phyloP scores from a whole-genome alignment of 2,113 vertebrate species.

The Donacobius atricapilla region DNA sequence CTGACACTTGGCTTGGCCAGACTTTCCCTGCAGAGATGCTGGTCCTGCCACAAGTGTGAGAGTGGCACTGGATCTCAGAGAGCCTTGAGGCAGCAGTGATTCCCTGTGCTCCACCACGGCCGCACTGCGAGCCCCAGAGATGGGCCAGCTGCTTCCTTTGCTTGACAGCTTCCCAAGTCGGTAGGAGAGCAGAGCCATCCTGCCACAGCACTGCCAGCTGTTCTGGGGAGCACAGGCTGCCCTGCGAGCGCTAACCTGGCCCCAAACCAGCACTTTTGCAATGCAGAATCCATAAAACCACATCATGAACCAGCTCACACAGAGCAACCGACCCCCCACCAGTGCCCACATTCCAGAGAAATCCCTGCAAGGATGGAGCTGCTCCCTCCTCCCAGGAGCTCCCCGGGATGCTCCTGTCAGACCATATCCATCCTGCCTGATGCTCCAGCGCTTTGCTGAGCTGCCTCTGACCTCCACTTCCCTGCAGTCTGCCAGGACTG shows the following conservation, averaged over 20 bases:
- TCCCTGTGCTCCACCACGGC: background rate
- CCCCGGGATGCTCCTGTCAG: background rate
- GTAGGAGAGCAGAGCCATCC: background rate
- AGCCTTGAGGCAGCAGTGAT: background rate
- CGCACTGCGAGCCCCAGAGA: background rate
- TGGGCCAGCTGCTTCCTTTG: background rate
- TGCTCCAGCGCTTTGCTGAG: background rate
- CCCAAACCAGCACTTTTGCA: background rate
- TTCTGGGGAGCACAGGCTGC: background rate
- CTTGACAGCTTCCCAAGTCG: background rate
- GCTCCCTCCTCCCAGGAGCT: background rate
- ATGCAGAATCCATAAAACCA: background rate
- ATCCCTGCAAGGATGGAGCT: background rate
- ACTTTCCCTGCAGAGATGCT: background rate
- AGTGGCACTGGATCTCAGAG: background rate
- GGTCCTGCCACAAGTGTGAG: rapidly evolving
- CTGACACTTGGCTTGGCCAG: background rate
- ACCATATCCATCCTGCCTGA: background rate
- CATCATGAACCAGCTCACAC: background rate
- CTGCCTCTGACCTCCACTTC: background rate
- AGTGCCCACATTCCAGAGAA: background rate
- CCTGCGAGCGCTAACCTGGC: rapidly evolving
- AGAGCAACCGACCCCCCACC: rapidly evolving
- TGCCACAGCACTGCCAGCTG: background rate
- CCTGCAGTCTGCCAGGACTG: background rate